phyloP scores from a whole-genome alignment of 2,888 invertebrate species.

The Prostheceraeus crozeri region DNA sequence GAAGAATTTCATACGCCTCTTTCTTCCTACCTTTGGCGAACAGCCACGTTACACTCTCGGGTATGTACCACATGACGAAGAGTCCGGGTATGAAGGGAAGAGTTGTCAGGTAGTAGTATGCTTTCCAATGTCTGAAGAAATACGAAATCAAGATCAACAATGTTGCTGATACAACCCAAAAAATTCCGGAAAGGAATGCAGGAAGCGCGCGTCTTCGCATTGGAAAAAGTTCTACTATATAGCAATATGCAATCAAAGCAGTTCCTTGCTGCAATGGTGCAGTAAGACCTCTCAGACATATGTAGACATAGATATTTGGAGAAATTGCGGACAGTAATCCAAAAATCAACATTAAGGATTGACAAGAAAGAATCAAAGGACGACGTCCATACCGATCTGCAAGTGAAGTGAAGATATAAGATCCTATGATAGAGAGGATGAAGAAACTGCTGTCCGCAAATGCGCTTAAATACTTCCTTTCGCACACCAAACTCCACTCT shows the following conservation, averaged over 20 bases:
- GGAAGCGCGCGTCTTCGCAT: slow-evolving; percentile 20
- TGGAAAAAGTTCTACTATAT: slow-evolving; percentile 30
- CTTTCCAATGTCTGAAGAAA: slow-evolving; percentile 30
- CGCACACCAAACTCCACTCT: slow-evolving; percentile 37
- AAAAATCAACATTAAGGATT: slow-evolving; percentile 20
- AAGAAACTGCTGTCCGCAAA: slow-evolving; percentile 33
- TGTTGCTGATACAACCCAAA: slow-evolving; percentile 9
- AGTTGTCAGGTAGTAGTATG: slow-evolving; percentile 28
- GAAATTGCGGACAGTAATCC: slow-evolving; percentile 9
- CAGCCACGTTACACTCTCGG: slow-evolving; percentile 32
- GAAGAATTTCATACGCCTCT: slow-evolving; percentile 19
- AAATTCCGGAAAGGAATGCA: slow-evolving; percentile 22
- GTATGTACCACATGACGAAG: slow-evolving; percentile 19
- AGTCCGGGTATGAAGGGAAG: too few species aligned
- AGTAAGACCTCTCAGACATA: slow-evolving; percentile 9
- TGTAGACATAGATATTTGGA: slow-evolving; percentile 27
- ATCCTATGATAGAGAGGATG: slow-evolving; percentile 28
- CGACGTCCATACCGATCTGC: slow-evolving; percentile 34
- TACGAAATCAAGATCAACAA: slow-evolving; percentile 25
- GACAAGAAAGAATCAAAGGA: slow-evolving; percentile 7
- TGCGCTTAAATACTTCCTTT: slow-evolving; percentile 20
- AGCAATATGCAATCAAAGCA: slow-evolving; percentile 18
- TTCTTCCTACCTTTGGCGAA: slow-evolving; percentile 21
- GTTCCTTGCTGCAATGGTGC: slow-evolving; percentile 27
- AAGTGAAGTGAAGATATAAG: slow-evolving; percentile 8